These are phyloP conservation scores for Drosophila buzzatii DNA, from an alignment of 2,888 invertebrate species.

Conservation along the genomic window DNA sequence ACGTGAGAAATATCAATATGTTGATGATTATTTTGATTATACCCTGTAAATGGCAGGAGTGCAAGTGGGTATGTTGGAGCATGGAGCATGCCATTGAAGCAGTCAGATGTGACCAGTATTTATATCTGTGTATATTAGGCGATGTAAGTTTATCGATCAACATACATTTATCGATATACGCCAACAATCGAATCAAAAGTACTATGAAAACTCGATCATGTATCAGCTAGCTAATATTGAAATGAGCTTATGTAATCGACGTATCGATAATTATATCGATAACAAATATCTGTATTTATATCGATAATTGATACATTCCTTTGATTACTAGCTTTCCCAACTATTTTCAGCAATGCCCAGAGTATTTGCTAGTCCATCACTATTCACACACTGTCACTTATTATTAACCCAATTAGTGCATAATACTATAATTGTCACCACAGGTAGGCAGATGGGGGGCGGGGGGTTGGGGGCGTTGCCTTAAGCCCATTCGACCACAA, in stretches of 20 bases:
- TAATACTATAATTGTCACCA: conserved; percentile 21
- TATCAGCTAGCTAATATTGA: no score
- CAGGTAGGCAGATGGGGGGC: neutral
- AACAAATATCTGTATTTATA: no score
- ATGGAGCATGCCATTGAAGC: neutral
- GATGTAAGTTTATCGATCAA: neutral
- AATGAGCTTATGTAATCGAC: no score
- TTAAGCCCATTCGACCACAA: conserved; percentile 25
- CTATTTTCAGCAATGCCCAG: neutral
- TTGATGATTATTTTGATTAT: neutral
- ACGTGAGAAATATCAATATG: neutral
- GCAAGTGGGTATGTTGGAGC: neutral
- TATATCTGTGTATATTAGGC: neutral
- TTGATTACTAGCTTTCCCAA: neutral
- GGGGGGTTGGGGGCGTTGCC: neutral
- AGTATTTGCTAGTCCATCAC: neutral
- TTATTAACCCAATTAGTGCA: conserved; percentile 36
- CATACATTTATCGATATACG: neutral
- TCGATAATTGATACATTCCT: neutral
- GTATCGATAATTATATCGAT: neutral
- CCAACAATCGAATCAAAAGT: no score
- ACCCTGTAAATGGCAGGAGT: neutral
- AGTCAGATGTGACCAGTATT: no score
- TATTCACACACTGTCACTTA: neutral
- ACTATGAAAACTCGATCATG: no score